phyloP scores from a whole-genome alignment of 2,113 vertebrate species.

The Lipophrys pholis region DNA sequence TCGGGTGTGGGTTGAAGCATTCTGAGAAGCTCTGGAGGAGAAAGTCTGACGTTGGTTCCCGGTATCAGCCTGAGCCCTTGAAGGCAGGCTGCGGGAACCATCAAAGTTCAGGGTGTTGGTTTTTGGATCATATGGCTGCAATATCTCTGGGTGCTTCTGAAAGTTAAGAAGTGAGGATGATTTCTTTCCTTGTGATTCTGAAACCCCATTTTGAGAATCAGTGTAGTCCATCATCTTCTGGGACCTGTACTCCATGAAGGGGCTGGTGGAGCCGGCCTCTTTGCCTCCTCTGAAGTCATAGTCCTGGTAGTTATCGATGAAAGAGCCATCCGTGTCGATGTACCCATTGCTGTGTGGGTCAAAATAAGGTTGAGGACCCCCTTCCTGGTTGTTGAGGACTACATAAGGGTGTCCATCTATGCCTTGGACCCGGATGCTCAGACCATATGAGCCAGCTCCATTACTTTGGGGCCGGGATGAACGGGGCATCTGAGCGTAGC shows the following conservation, averaged over 20 bases:
- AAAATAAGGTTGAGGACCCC: slow-evolving; percentile 77
- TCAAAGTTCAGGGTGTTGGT: slow-evolving; percentile 82
- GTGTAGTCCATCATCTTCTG: slow-evolving; percentile 73
- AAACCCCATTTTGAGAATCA: slow-evolving; percentile 76
- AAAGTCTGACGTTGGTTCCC: slow-evolving; percentile 70
- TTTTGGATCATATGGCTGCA: slow-evolving; percentile 92
- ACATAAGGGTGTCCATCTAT: slow-evolving; percentile 97
- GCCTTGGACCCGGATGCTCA: slow-evolving; percentile 96
- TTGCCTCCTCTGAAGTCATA: slow-evolving; percentile 75
- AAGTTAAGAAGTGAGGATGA: slow-evolving; percentile 87
- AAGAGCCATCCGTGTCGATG: slow-evolving; percentile 72
- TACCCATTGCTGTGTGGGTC: slow-evolving; percentile 80
- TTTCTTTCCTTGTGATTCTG: slow-evolving; percentile 75
- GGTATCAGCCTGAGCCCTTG: slow-evolving; percentile 65
- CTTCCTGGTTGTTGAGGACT: slow-evolving; percentile 94
- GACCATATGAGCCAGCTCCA: slow-evolving; percentile 89
- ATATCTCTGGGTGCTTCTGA: slow-evolving; percentile 92
- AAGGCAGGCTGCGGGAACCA: slow-evolving; percentile 66
- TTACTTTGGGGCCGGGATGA: slow-evolving; percentile 74
- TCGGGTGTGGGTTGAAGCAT: slow-evolving; percentile 48
- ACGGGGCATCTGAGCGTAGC: slow-evolving; percentile 71
- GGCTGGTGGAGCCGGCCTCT: slow-evolving; percentile 77
- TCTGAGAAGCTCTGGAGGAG: slow-evolving; percentile 67
- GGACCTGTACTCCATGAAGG: slow-evolving; percentile 81
- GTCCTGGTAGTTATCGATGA: slow-evolving; percentile 77